Percentiles rank a stretch among this genome's conserved stretches.
Evolutionary conservation across 2,888 invertebrate genomes (phyloP).

Genomic region (Agrochola macilenta): DNA sequence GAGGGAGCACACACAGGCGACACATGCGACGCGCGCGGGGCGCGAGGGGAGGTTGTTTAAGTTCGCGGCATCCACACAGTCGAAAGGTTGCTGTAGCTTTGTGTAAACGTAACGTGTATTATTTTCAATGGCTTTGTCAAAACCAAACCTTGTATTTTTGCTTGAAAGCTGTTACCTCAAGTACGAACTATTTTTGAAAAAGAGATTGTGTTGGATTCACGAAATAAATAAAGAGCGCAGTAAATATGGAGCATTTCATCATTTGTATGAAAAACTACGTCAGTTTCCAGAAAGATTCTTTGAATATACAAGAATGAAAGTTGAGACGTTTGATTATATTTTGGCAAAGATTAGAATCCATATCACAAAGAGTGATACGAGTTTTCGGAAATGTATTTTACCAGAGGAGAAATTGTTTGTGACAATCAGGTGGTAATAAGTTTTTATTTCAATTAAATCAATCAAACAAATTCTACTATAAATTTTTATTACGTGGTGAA

Average conservation of each 20-base stretch:
- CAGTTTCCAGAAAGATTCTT: no score
- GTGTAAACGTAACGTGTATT: conserved; percentile 1
- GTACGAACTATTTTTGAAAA: conserved; percentile 1
- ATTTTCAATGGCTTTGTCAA: not conserved
- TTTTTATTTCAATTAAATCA: conserved; percentile 22
- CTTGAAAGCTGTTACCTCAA: conserved; percentile 5
- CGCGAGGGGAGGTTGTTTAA: not conserved
- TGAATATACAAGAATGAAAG: no score
- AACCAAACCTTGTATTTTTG: conserved; percentile 1
- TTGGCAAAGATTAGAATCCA: conserved; percentile 3
- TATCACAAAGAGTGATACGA: conserved; percentile 1
- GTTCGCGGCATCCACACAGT: conserved; percentile 2
- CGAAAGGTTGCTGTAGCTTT: not conserved
- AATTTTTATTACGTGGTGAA: conserved; percentile 11
- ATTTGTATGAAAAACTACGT: not conserved
- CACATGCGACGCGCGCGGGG: not conserved
- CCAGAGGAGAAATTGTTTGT: conserved; percentile 1
- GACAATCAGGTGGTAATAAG: conserved; percentile 32
- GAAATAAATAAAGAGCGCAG: not conserved
- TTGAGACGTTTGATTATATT: no score
- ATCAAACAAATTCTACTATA: conserved; percentile 11
- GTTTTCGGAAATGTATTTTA: conserved; percentile 2
- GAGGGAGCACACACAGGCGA: conserved; percentile 19
- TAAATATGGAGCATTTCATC: not conserved
- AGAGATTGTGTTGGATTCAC: not conserved